phyloP scores from a whole-genome alignment of 2,888 invertebrate species.

The Sericinus montela region DNA sequence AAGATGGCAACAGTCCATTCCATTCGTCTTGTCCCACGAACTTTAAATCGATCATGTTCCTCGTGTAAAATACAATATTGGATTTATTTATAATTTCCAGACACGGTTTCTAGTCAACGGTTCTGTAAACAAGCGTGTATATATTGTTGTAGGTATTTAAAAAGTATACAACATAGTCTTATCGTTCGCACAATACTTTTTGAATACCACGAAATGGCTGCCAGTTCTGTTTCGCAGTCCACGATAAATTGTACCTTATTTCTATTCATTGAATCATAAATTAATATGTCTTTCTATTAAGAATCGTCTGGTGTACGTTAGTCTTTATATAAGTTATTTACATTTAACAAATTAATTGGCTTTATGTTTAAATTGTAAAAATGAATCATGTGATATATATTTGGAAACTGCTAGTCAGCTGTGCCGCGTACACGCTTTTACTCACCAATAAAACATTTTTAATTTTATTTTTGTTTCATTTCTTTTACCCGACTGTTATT shows the following conservation, averaged over 20 bases:
- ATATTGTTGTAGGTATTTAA: slow-evolving; percentile 55
- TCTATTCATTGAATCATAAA: slow-evolving; percentile 14
- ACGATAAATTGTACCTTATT: slow-evolving; percentile 20
- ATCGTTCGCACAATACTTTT: slow-evolving; percentile 63
- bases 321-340: slow-evolving; percentile 24
- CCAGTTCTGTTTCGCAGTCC: slow-evolving; percentile 11
- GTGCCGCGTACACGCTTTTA: slow-evolving; percentile 77
- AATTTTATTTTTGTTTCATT: slow-evolving; percentile 42
- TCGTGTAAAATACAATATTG: slow-evolving; percentile 43
- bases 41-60: slow-evolving; percentile 44
- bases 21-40: slow-evolving; percentile 34
- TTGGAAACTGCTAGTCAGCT: slow-evolving; percentile 73
- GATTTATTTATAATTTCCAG: slow-evolving; percentile 51
- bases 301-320: slow-evolving; percentile 4
- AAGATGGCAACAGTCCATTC: slow-evolving; percentile 63
- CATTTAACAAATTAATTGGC: slow-evolving; percentile 25
- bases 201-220: slow-evolving; percentile 30
- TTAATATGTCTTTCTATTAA: slow-evolving; percentile 3
- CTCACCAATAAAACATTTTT: slow-evolving; percentile 70
- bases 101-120: slow-evolving; percentile 73
- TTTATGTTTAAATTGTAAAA: slow-evolving; percentile 33
- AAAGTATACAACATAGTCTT: slow-evolving; percentile 53
- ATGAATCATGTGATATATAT: slow-evolving; percentile 68
- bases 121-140: slow-evolving; percentile 52
- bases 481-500: background rate